phyloP scores from a whole-genome alignment of 2,888 invertebrate species.

The Xylota sylvarum region DNA sequence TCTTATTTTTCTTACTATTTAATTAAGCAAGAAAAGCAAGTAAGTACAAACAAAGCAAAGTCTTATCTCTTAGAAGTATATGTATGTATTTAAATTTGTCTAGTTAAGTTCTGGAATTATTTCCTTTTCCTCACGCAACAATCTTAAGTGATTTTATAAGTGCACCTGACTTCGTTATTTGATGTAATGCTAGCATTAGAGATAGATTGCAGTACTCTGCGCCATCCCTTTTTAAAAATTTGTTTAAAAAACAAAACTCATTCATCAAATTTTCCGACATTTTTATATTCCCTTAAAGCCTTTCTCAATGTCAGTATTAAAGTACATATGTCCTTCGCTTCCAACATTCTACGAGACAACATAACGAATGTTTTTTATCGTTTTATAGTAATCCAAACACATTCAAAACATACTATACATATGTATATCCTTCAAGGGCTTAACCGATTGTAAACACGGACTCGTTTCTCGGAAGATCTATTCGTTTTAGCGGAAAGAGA shows the following conservation, averaged over 20 bases:
- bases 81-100: too few species aligned
- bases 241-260: not conserved
- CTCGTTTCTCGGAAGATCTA: conserved; percentile 34
- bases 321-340: conserved; percentile 17
- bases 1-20: too few species aligned
- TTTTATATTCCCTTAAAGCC: not conserved
- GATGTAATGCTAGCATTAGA: too few species aligned
- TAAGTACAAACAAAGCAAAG: too few species aligned
- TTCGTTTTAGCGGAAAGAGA: conserved; percentile 10
- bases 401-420: conserved; percentile 49
- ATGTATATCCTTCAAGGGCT: conserved; percentile 56
- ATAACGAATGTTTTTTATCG: not conserved
- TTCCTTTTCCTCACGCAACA: not conserved
- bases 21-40: too few species aligned
- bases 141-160: too few species aligned
- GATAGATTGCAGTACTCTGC: too few species aligned
- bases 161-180: too few species aligned
- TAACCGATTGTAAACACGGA: conserved; percentile 62
- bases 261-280: not conserved
- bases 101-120: not conserved
- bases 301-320: conserved; percentile 48
- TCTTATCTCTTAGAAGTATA: too few species aligned
- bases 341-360: not conserved
- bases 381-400: conserved; percentile 19
- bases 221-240: too few species aligned